These are phyloP conservation scores for Eurystomus gularis DNA, from an alignment of 2,113 vertebrate genomes.

Conservation along the genomic window DNA sequence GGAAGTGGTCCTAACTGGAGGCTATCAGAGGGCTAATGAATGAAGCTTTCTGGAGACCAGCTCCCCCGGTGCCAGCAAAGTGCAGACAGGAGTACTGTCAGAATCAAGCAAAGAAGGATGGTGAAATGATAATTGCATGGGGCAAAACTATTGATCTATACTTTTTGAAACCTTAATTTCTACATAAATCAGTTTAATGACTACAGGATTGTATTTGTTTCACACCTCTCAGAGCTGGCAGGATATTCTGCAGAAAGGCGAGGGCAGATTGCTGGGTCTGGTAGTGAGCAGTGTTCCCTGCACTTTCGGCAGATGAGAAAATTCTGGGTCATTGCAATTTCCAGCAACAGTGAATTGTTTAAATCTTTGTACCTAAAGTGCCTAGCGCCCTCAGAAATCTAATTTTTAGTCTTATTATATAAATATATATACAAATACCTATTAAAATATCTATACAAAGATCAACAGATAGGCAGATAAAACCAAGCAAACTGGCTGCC, in stretches of 20 bases:
- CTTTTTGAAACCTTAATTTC: neutral
- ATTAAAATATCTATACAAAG: neutral
- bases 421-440: neutral
- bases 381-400: neutral
- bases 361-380: neutral
- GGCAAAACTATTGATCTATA: neutral
- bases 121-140: neutral
- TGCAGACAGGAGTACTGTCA: neutral
- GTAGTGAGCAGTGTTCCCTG: neutral
- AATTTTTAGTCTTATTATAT: neutral
- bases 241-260: neutral
- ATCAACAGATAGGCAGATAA: no score
- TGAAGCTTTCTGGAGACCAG: neutral
- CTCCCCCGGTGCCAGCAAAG: neutral
- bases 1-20: neutral
- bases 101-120: neutral
- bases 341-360: neutral
- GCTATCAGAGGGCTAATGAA: neutral
- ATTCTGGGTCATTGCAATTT: neutral
- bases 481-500: neutral
- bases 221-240: neutral
- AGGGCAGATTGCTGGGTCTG: neutral
- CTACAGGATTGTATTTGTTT: neutral
- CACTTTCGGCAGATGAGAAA: accelerated
- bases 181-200: neutral